Base-by-base conservation (phyloP, 1,140 invertebrate genomes). In the Macrobrachium nipponense region DNA sequence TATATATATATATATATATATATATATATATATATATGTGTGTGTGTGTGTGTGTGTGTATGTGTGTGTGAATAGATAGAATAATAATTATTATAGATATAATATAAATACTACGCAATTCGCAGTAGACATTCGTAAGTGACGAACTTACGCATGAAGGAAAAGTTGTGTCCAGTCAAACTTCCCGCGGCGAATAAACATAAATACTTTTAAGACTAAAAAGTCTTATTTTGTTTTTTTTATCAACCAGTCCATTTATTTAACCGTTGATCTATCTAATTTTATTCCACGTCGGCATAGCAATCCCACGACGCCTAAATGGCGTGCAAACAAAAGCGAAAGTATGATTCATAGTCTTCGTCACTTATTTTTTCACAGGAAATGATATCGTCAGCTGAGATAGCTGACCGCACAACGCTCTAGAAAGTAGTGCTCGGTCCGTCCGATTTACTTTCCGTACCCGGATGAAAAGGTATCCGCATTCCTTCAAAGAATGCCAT, bases 341-440 rank as follows among this genome's bases (percentile, higher is more conserved):
- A 20, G 62, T 44, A 20, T 84, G 82, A 84, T 15, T 84, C 73
- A 84, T 78, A 51, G n/a, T n/a, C 61, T 73, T 62, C 51, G n/a
- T 43, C 61, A 62, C 12, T 77, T 36, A 58, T 84, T 78, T 84
- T 77, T 77, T 84, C 82, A 68, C 75, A 84, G 82, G 82, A 84
- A 84, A 84, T 84, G 82, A 84, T 84, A 84, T 58, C 82, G 82
- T 84, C 82, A 84, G 82, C 82, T 84, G 82, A 84, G 82, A 60
- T 23, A 62, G 72, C 44, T 36, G 59, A 36, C 59, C 27, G n/a
- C n/a, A 77, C 36, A 44, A 80, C 72, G 44, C 43, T 10, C n/a
- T 14, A 43, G 15, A 76, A 66, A 77, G 61, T 77, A 84, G 61
- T 76, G 11, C 23, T 51, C 11, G 20, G 11, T 27, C 17, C 18